Evolutionary conservation across 2,888 invertebrate species (phyloP).

Genomic region (Germaria angustata): DNA sequence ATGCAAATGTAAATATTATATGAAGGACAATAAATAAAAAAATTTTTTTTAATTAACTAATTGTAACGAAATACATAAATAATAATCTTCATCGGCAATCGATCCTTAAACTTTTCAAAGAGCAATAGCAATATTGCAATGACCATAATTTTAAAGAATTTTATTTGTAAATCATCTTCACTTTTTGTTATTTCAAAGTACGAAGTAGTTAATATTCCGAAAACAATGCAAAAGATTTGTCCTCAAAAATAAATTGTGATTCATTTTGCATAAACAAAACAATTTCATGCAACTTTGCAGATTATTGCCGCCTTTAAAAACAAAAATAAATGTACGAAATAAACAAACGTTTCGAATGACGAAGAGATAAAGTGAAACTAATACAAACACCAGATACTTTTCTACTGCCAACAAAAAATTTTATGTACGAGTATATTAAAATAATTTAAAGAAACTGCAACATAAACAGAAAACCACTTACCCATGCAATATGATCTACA

Average conservation of each 20-base stretch:
- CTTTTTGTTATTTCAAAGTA: not conserved
- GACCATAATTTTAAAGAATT: too few species aligned
- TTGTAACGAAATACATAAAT: too few species aligned
- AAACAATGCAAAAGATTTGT: not conserved
- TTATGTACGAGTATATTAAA: not conserved
- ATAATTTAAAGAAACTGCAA: conserved; percentile 9
- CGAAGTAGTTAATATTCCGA: not conserved
- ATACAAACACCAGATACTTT: conserved; percentile 1
- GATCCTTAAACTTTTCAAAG: too few species aligned
- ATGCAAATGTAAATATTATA: too few species aligned
- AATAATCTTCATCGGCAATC: too few species aligned
- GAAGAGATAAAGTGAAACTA: conserved; percentile 39
- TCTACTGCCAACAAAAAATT: conserved; percentile 16
- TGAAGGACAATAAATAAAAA: too few species aligned
- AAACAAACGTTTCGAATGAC: conserved; percentile 22
- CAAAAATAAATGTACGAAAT: not conserved
- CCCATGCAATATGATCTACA: not conserved
- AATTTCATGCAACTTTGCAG: conserved; percentile 2
- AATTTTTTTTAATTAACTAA: too few species aligned
- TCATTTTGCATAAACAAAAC: conserved; percentile 8
- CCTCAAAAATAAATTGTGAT: conserved; percentile 4
- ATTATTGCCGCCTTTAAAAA: conserved; percentile 11
- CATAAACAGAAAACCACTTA: conserved; percentile 24
- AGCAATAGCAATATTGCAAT: too few species aligned
- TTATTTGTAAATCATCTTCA: not conserved